A percentile compares a stretch with the other conserved stretches of the same genome.
Evolutionary conservation across 2,797 vertebrate species (phyloP).

Genomic region (Columba guinea): DNA sequence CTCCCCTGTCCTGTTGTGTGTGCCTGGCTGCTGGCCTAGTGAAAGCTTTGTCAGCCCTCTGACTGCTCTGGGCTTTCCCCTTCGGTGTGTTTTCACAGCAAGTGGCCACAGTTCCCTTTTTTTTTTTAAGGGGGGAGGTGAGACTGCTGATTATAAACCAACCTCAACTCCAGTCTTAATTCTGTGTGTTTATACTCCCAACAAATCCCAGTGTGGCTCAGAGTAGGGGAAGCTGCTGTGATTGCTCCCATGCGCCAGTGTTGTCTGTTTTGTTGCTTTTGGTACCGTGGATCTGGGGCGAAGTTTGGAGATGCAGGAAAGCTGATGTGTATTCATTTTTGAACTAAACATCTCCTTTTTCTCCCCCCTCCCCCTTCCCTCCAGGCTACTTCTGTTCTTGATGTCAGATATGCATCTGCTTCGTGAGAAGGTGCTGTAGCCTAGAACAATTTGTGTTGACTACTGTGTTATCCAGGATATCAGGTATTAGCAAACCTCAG

Average conservation of each 20-base stretch:
- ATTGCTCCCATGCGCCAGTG: not conserved
- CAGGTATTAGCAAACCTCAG: constrained; percentile 81
- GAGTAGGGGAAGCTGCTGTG: not conserved
- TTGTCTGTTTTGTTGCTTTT: not conserved
- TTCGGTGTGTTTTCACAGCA: not conserved
- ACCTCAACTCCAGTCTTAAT: not conserved
- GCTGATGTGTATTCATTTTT: not conserved
- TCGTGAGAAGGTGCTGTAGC: constrained; percentile 77
- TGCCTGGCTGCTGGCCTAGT: not conserved
- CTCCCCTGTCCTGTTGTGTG: not conserved
- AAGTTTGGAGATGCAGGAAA: not conserved
- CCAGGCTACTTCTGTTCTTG: constrained; percentile 82
- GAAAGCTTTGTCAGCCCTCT: not conserved
- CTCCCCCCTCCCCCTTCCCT: not conserved
- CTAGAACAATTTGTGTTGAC: constrained; percentile 77
- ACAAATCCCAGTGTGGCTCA: not conserved
- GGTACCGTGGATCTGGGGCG: not conserved
- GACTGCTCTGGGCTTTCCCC: constrained; percentile 3
- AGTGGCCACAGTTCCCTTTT: not conserved
- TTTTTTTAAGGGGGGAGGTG: not conserved
- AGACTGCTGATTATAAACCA: not conserved
- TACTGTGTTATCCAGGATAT: constrained; percentile 78
- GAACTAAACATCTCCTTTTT: constrained; percentile 28
- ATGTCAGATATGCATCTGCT: constrained; percentile 82
- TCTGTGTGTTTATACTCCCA: not conserved